A percentile compares a stretch with the other conserved stretches of the same genome.
Evolutionary conservation across 1,140 invertebrate species (phyloP).

Genomic region (Tetramorium alpestre): DNA sequence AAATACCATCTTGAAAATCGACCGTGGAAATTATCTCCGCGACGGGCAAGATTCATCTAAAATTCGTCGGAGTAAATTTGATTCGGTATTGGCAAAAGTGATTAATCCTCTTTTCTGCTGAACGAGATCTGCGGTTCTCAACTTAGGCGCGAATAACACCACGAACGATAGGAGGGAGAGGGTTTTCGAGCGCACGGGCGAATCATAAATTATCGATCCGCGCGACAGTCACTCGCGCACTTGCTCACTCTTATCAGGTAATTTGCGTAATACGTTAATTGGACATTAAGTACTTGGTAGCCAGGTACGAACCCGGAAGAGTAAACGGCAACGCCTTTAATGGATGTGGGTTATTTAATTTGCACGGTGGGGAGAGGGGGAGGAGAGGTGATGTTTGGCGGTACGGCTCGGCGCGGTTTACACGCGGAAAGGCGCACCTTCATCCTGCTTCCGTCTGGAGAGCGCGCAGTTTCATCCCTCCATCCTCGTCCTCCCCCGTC

Average conservation of each 20-base stretch:
- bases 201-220: constrained; percentile 18
- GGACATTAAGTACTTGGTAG: constrained; percentile 55
- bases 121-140: neutral
- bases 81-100: neutral
- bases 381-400: constrained; percentile 38
- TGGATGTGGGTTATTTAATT: constrained; percentile 68
- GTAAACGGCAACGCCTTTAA: constrained; percentile 39
- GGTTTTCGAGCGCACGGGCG: neutral
- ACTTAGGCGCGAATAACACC: neutral
- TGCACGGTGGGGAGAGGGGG: neutral
- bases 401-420: constrained; percentile 51
- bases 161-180: neutral
- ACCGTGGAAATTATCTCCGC: neutral
- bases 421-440: constrained; percentile 65
- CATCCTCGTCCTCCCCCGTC: constrained; percentile 16
- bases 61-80: constrained; percentile 19
- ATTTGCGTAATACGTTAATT: constrained; percentile 56
- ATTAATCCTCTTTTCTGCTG: neutral
- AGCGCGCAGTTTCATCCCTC: constrained; percentile 52
- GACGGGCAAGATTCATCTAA: neutral
- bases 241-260: constrained; percentile 34
- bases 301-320: constrained; percentile 1
- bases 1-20: neutral
- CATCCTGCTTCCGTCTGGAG: constrained; percentile 63
- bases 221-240: neutral